Conservation (phyloP, 2,797 vertebrate genomes). For the Phyllotis vaccarum region DNA sequence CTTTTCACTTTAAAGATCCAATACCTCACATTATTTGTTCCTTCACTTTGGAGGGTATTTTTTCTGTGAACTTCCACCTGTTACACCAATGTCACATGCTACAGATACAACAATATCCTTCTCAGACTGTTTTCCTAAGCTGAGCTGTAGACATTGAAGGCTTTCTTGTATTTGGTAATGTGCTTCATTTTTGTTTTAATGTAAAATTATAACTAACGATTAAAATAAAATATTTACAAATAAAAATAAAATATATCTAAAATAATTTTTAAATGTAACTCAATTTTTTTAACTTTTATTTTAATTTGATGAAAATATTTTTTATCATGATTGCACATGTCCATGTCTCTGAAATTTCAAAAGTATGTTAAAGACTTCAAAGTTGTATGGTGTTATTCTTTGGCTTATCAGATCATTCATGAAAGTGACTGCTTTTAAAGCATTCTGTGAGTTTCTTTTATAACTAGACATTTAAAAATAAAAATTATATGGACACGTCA, state of each 20-base stretch:
- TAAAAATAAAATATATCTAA: background rate
- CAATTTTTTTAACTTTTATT: background rate
- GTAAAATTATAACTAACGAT: background rate
- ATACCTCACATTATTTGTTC: background rate
- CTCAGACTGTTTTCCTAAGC: background rate
- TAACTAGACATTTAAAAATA: constrained; percentile 39
- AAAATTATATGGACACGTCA: background rate
- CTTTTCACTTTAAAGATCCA: background rate
- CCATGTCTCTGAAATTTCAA: background rate
- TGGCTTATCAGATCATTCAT: background rate
- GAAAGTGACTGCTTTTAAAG: background rate
- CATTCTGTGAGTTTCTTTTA: background rate
- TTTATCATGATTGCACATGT: background rate
- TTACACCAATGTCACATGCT: background rate
- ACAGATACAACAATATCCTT: background rate
- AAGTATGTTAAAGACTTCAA: constrained; percentile 9
- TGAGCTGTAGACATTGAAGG: background rate
- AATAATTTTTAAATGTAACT: background rate
- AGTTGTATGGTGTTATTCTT: background rate
- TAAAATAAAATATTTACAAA: background rate
- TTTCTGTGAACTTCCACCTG: background rate
- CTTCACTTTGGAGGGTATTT: background rate
- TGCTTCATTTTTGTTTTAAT: background rate
- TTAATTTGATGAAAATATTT: background rate
- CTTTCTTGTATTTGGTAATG: background rate